Evolutionary conservation across 2,797 vertebrate species (phyloP).

Genomic region (Sebastes jordani): DNA sequence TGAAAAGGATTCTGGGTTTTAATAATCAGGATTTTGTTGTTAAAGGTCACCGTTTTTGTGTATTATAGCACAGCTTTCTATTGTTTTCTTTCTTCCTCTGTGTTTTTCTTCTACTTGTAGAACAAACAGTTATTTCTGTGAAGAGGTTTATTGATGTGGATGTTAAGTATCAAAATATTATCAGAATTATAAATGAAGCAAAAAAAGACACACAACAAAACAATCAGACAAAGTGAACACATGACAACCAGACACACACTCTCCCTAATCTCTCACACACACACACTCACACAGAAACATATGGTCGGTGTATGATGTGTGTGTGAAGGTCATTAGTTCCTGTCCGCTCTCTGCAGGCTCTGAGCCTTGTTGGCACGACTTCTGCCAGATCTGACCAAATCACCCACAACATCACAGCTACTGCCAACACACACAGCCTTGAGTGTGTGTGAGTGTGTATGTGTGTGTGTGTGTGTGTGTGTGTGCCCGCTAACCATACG

Average conservation of each 20-base stretch:
- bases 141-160: neutral
- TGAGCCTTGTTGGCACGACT: constrained; percentile 53
- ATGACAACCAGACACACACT: neutral
- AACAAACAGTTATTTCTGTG: neutral
- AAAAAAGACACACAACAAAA: neutral
- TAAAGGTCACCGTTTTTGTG: neutral
- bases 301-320: constrained; percentile 49
- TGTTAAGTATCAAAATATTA: too few species aligned
- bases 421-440: constrained; percentile 49
- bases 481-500: constrained; percentile 34
- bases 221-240: neutral
- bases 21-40: neutral
- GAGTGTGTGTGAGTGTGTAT: neutral
- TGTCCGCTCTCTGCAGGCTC: constrained; percentile 58
- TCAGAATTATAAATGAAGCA: neutral
- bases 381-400: constrained; percentile 67
- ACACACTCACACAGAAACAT: constrained; percentile 33
- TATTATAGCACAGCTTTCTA: too few species aligned
- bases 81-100: neutral
- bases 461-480: neutral
- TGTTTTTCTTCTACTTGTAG: neutral
- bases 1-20: neutral
- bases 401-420: constrained; percentile 40
- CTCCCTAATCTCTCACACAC: neutral
- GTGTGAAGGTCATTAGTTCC: constrained; percentile 72